Conservation (phyloP, 2,888 invertebrate species). For the Bursaphelenchus okinawaensis region DNA sequence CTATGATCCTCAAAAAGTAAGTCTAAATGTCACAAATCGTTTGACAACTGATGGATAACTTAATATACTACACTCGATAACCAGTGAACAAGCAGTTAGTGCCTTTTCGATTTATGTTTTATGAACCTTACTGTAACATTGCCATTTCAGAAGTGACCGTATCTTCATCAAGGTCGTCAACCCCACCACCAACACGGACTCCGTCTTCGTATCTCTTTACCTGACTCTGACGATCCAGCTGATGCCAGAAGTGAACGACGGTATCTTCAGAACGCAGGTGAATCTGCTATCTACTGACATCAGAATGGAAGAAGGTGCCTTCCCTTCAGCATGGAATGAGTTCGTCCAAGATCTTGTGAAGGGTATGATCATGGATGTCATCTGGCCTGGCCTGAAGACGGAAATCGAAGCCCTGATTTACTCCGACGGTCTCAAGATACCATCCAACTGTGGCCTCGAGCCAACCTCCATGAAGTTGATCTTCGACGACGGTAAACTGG, state of each 20-base stretch:
- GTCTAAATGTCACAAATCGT: too few species aligned
- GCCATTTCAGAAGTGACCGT: conserved; percentile 42
- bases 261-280: conserved; percentile 44
- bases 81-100: too few species aligned
- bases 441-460: conserved; percentile 50
- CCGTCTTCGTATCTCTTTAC: conserved; percentile 49
- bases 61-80: too few species aligned
- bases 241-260: conserved; percentile 31
- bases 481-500: conserved; percentile 38
- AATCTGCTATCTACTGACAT: conserved; percentile 49
- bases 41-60: too few species aligned
- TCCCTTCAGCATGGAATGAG: conserved; percentile 44
- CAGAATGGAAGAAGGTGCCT: conserved; percentile 52
- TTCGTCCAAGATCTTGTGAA: conserved; percentile 51
- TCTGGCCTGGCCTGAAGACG: conserved; percentile 53
- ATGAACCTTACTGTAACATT: too few species aligned
- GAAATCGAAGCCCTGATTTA: conserved; percentile 51
- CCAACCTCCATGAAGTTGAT: conserved; percentile 43
- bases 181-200: conserved; percentile 41
- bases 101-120: too few species aligned
- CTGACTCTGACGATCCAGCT: conserved; percentile 29
- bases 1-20: conserved; percentile 47
- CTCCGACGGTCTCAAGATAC: conserved; percentile 47
- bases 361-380: conserved; percentile 55
- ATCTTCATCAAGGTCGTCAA: conserved; percentile 50